Conservation (phyloP, 30 jellyfish, hydroid and myxozoan genomes). For the Pelagia noctiluca region DNA sequence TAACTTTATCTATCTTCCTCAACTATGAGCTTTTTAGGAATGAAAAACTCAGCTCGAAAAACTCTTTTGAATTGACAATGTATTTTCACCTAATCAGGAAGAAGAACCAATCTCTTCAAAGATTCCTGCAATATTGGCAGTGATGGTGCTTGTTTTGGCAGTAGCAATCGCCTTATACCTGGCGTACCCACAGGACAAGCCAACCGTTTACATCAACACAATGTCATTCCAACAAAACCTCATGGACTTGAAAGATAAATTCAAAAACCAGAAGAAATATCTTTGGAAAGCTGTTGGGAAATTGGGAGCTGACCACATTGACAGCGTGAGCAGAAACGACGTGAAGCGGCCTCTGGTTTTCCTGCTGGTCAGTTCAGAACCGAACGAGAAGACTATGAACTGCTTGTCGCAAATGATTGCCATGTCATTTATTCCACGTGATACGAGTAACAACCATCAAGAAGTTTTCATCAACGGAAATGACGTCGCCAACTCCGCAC, state of each 20-base stretch:
- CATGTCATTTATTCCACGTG: conserved; percentile 7
- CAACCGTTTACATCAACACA: not conserved
- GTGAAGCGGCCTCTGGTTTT: conserved; percentile 55
- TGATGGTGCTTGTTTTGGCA: no score
- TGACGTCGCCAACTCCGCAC: conserved; percentile 28
- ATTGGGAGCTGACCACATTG: conserved; percentile 42
- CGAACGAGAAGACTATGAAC: conserved; percentile 30
- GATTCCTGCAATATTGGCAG: no score
- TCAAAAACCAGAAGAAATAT: conserved; percentile 20
- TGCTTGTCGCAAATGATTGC: conserved; percentile 48
- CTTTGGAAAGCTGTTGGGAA: conserved; percentile 33
- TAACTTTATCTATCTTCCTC: no score
- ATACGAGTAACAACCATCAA: not conserved
- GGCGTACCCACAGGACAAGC: no score
- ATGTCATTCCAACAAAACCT: not conserved
- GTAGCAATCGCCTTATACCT: no score
- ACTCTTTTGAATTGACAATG: no score
- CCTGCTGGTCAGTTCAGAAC: conserved; percentile 14
- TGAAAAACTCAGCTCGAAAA: no score
- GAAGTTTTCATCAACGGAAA: conserved; percentile 31
- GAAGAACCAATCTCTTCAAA: no score
- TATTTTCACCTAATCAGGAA: no score
- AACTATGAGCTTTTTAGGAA: no score
- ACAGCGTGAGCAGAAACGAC: not conserved
- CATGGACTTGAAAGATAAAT: not conserved